Evolutionary conservation across 1,140 invertebrate species (phyloP).

Genomic region (Bombus vancouverensis): DNA sequence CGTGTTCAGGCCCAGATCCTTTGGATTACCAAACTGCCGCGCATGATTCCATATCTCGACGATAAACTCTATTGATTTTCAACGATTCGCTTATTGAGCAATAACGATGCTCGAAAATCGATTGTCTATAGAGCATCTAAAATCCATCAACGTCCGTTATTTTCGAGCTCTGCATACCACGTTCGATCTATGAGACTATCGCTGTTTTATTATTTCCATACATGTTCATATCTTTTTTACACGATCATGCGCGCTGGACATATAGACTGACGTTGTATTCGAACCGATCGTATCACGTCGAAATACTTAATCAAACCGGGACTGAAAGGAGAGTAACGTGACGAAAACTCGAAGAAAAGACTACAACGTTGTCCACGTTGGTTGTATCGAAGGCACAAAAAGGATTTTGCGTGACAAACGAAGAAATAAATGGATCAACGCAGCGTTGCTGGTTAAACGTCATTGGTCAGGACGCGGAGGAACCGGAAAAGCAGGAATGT

Average conservation of each 20-base stretch:
- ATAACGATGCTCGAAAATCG: neutral
- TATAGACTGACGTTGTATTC: neutral
- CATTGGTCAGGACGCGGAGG: constrained; percentile 44
- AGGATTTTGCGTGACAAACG: neutral
- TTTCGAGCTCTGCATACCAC: neutral
- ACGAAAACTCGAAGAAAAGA: no score
- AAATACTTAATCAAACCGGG: neutral
- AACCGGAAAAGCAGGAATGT: constrained; percentile 62
- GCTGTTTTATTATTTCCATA: neutral
- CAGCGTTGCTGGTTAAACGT: constrained; percentile 22
- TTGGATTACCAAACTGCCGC: no score
- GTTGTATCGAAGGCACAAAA: neutral
- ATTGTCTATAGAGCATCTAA: neutral
- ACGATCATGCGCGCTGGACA: neutral
- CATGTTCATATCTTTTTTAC: neutral
- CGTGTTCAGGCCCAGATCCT: no score
- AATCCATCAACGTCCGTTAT: neutral
- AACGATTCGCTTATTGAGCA: neutral
- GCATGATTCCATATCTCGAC: no score
- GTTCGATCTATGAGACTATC: neutral
- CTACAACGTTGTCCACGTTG: no score
- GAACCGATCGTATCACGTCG: neutral
- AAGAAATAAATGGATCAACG: constrained; percentile 14
- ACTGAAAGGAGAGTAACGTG: neutral
- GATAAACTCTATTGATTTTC: no score